Evolutionary conservation across 2,888 invertebrate species (phyloP).

Genomic region (Pyrrhosoma nymphula): DNA sequence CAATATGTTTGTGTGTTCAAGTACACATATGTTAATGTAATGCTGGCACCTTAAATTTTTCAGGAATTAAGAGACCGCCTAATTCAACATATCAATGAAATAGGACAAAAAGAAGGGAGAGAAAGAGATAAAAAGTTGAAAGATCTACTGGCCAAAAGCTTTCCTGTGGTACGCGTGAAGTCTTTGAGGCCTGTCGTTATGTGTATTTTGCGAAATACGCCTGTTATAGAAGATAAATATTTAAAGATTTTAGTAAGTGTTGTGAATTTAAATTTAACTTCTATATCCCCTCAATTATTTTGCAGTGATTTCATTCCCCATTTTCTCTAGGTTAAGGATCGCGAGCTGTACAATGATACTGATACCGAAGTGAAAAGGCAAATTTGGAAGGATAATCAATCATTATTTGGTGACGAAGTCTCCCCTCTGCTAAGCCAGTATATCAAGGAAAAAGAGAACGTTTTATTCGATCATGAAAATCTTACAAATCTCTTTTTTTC

Average conservation of each 20-base stretch:
- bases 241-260: conserved; percentile 84
- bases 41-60: conserved; percentile 71
- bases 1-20: not conserved
- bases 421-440: conserved; percentile 96
- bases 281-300: too few relatives aligned
- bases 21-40: not conserved
- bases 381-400: conserved; percentile 99
- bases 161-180: conserved; percentile 95
- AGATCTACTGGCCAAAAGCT: conserved; percentile 94
- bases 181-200: conserved; percentile 95
- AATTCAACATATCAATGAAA: conserved; percentile 90
- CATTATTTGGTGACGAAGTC: conserved; percentile 97
- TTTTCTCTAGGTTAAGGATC: conserved; percentile 82
- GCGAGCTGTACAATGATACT: conserved; percentile 94
- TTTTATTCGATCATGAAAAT: conserved; percentile 93
- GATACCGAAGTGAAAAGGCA: conserved; percentile 98
- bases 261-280: conserved; percentile 27
- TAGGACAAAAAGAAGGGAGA: conserved; percentile 86
- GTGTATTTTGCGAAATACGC: conserved; percentile 95
- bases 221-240: conserved; percentile 95
- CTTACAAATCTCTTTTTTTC: conserved; percentile 92
- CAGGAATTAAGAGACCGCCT: conserved; percentile 85
- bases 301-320: not conserved
- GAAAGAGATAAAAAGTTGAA: conserved; percentile 91
- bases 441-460: conserved; percentile 94